Percentiles rank a stretch among this genome's conserved stretches.
Conservation (phyloP, 2,888 invertebrate genomes). For the Parelbella ahira region DNA sequence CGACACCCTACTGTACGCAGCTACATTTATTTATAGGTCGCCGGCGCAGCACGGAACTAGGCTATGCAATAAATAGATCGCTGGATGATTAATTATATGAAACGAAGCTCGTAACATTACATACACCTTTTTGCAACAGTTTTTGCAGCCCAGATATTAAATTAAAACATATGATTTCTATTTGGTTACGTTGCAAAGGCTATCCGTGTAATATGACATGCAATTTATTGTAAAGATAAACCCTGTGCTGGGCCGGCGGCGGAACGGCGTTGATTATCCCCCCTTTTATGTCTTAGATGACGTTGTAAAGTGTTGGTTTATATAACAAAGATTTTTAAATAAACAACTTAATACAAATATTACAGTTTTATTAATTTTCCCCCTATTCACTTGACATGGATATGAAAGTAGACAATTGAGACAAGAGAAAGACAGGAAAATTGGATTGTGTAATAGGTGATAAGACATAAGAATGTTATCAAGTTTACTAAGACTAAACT, state of each 20-base stretch:
- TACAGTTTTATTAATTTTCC: slow-evolving; percentile 50
- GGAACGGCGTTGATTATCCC: slow-evolving; percentile 32
- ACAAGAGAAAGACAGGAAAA: too few species aligned
- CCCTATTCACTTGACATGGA: too few species aligned
- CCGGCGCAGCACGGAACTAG: not conserved
- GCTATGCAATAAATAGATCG: too few species aligned
- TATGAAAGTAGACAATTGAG: too few species aligned
- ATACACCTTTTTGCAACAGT: too few species aligned
- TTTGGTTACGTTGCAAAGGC: too few species aligned
- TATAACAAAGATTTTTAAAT: slow-evolving; percentile 79
- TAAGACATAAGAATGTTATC: too few species aligned
- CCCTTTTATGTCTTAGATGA: slow-evolving; percentile 56
- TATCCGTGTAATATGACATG: not conserved
- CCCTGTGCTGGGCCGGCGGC: slow-evolving; percentile 1
- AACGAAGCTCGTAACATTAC: too few species aligned
- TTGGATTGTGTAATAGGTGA: too few species aligned
- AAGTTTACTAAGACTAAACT: too few species aligned
- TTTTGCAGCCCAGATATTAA: slow-evolving; percentile 21
- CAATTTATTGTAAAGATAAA: not conserved
- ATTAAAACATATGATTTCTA: too few species aligned
- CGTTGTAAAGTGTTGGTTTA: slow-evolving; percentile 76
- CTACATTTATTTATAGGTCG: slow-evolving; percentile 6
- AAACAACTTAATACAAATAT: slow-evolving; percentile 75
- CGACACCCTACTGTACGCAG: slow-evolving; percentile 11
- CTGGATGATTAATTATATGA: too few species aligned